These are phyloP conservation scores for Alligator mississippiensis DNA, from an alignment of 2,113 vertebrate genomes.

Conservation along the genomic window DNA sequence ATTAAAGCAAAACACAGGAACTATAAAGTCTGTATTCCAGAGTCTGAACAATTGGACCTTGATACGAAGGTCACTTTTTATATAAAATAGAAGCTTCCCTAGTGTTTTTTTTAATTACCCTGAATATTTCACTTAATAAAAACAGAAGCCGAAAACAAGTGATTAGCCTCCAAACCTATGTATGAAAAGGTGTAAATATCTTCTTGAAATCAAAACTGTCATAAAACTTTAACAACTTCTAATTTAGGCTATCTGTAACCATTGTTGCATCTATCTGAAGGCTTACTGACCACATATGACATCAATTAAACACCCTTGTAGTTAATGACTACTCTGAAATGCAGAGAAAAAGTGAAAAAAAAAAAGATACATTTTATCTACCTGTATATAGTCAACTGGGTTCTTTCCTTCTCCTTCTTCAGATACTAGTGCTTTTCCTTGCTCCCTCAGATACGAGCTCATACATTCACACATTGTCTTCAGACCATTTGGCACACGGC, in stretches of 20 bases:
- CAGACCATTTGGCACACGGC: conserved; percentile 95
- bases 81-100: background rate
- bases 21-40: background rate
- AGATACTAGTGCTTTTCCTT: conserved; percentile 96
- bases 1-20: background rate
- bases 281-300: background rate
- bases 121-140: background rate
- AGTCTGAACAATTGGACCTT: background rate
- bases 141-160: background rate
- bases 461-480: conserved; percentile 99
- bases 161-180: background rate
- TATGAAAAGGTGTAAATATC: background rate
- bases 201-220: background rate
- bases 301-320: background rate
- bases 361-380: conserved; percentile 56
- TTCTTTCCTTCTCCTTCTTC: conserved; percentile 98
- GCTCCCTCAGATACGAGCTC: conserved; percentile 95
- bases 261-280: background rate
- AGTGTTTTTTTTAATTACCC: background rate
- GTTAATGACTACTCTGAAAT: background rate
- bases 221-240: background rate
- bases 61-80: background rate
- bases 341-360: background rate
- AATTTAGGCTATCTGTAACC: background rate
- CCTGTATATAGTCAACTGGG: conserved; percentile 98